These are phyloP conservation scores for Scrobipalpa costella DNA, from an alignment of 2,888 invertebrate genomes.

Conservation along the genomic window DNA sequence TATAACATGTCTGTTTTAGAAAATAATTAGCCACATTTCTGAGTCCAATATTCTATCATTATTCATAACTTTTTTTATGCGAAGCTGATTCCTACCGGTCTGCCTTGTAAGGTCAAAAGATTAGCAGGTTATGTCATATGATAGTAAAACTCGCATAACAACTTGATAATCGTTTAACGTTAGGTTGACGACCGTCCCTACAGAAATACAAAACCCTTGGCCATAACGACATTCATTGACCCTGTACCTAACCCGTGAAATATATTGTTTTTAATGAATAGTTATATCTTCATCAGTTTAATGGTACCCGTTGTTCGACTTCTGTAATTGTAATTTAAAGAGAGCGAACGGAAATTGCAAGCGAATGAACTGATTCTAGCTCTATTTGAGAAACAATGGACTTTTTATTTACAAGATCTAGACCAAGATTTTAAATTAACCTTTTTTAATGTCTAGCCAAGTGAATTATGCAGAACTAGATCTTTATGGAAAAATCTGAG, in stretches of 20 bases:
- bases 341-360: background rate
- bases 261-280: no score
- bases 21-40: constrained; percentile 3
- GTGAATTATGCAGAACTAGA: background rate
- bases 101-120: constrained; percentile 16
- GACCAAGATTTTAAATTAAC: background rate
- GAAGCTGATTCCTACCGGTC: background rate
- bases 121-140: background rate
- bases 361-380: background rate
- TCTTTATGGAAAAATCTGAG: background rate
- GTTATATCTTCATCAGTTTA: no score
- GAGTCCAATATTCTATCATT: background rate
- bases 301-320: no score
- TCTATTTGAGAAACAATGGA: constrained; percentile 6
- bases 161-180: no score
- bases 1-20: constrained; percentile 4
- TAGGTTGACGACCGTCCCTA: no score
- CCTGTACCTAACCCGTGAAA: no score
- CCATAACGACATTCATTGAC: no score
- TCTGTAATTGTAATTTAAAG: background rate
- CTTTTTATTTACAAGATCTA: constrained; percentile 12
- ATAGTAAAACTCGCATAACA: background rate
- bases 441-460: background rate
- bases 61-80: background rate
- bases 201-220: no score